These are phyloP conservation scores for Lampris incognitus DNA, from an alignment of 2,113 vertebrate species.

Conservation along the genomic window DNA sequence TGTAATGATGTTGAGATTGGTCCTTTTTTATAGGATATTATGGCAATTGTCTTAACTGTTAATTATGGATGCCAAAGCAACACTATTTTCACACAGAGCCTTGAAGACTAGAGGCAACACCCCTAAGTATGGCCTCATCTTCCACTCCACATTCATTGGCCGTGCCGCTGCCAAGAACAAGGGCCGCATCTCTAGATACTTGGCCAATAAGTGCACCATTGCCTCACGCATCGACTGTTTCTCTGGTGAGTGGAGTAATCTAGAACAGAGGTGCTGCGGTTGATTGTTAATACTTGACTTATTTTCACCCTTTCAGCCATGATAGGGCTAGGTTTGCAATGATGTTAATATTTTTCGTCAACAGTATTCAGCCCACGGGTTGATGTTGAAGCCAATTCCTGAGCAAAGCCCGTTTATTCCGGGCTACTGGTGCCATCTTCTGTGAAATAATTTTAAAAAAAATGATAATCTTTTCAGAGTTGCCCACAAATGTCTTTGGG, in stretches of 20 bases:
- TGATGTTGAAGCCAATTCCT: constrained; percentile 89
- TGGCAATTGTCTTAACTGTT: constrained; percentile 19
- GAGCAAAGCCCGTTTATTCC: constrained; percentile 81
- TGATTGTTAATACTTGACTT: no score
- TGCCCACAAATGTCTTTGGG: constrained; percentile 91
- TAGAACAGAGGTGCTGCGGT: no score
- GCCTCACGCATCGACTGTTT: constrained; percentile 97
- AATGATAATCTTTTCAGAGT: constrained; percentile 77
- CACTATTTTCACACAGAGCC: constrained; percentile 82
- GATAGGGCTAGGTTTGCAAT: constrained; percentile 76
- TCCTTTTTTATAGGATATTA: neutral
- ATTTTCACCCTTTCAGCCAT: no score
- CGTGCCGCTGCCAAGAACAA: constrained; percentile 97
- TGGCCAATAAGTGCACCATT: constrained; percentile 98
- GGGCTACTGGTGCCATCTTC: rapidly evolving
- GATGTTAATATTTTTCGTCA: constrained; percentile 99
- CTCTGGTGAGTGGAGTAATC: constrained; percentile 83
- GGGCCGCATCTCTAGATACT: constrained; percentile 96
- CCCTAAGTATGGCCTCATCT: constrained; percentile 97
- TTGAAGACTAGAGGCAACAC: constrained; percentile 95
- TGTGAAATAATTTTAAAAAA: no score
- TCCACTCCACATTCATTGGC: constrained; percentile 98
- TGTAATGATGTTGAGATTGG: neutral
- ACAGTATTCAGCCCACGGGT: constrained; percentile 87
- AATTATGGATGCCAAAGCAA: constrained; percentile 14